These are phyloP conservation scores for Petroica traversi DNA, from an alignment of 2,113 vertebrate genomes.

Conservation along the genomic window DNA sequence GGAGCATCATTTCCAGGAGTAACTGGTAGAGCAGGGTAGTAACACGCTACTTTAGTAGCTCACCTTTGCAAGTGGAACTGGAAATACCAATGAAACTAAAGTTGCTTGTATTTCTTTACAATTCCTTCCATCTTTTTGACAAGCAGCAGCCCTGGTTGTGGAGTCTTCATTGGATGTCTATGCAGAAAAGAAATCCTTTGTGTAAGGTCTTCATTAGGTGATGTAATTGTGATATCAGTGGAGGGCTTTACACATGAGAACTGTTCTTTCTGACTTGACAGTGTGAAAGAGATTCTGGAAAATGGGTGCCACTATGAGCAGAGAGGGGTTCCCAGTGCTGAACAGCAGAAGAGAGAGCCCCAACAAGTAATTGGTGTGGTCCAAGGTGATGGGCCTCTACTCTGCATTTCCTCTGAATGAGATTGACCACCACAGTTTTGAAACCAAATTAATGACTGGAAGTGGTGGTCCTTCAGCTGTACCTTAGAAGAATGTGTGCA, in stretches of 20 bases:
- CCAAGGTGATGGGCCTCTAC: fast-evolving
- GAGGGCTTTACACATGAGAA: neutral
- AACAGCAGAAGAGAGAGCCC: neutral
- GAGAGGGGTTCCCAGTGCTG: neutral
- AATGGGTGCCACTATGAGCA: neutral
- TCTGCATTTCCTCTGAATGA: neutral
- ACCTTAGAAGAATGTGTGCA: fast-evolving
- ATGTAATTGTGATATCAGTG: neutral
- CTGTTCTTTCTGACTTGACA: neutral
- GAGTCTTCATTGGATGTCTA: neutral
- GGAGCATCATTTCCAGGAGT: slow-evolving; percentile 10
- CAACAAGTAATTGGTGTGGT: fast-evolving
- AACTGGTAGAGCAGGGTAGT: slow-evolving; percentile 36
- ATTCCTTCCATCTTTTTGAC: neutral
- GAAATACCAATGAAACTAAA: neutral
- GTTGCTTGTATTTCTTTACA: neutral
- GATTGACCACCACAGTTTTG: fast-evolving
- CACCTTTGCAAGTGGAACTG: neutral
- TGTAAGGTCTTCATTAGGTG: neutral
- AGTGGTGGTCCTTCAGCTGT: neutral
- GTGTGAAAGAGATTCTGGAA: neutral
- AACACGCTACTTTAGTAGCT: fast-evolving
- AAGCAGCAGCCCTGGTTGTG: neutral
- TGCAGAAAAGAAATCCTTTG: neutral
- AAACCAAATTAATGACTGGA: fast-evolving